Percentiles rank a stretch among this genome's conserved stretches.
phyloP scores from a whole-genome alignment of 37 sponge, comb jelly and placozoan species.

The Petrosia ficiformis region DNA sequence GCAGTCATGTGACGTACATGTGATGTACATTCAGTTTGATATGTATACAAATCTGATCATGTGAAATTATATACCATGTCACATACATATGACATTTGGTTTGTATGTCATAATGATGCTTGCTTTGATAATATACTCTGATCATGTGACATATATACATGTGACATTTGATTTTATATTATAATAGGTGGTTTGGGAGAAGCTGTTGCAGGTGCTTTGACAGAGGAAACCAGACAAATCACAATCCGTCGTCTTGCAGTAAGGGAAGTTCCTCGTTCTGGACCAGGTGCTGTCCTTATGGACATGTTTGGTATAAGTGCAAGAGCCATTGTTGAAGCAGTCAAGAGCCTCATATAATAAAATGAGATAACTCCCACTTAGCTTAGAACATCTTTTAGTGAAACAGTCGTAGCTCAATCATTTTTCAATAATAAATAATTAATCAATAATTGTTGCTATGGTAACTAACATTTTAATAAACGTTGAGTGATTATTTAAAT shows the following conservation, averaged over 20 bases:
- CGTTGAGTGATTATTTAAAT: no score
- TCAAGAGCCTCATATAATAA: conserved; percentile 60
- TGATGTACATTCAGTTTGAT: no score
- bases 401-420: not conserved
- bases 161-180: not conserved
- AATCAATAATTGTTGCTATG: no score
- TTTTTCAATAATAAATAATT: not conserved
- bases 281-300: conserved; percentile 81
- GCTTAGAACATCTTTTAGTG: no score
- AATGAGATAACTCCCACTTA: not conserved
- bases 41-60: not conserved
- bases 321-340: conserved; percentile 68
- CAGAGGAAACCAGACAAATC: conserved; percentile 32
- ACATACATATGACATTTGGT: not conserved
- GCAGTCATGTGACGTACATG: not conserved
- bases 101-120: not conserved
- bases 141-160: no score
- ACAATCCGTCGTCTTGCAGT: conserved; percentile 81
- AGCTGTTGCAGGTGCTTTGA: conserved; percentile 90
- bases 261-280: conserved; percentile 84
- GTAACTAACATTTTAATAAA: no score
- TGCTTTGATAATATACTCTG: no score
- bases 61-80: not conserved
- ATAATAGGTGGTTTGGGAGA: conserved; percentile 95
- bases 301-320: conserved; percentile 80